A percentile compares a stretch with the other conserved stretches of the same genome.
phyloP scores from a whole-genome alignment of 2,797 vertebrate species.

The Austrolebias charrua region DNA sequence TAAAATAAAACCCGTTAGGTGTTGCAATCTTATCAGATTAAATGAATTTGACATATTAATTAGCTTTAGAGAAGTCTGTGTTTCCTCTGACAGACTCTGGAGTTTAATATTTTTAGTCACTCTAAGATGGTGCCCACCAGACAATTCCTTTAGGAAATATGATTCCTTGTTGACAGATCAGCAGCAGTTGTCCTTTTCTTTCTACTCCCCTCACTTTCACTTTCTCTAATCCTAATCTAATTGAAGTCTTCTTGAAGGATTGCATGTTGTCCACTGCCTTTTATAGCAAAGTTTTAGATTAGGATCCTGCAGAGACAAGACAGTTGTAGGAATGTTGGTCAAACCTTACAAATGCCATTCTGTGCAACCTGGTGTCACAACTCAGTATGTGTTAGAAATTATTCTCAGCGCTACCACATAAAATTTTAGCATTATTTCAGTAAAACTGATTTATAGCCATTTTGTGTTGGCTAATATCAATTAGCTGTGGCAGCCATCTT shows the following conservation, averaged over 20 bases:
- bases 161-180: slow-evolving; percentile 32
- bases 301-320: too few species aligned
- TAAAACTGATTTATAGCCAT: too few species aligned
- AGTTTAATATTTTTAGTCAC: neutral
- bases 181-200: slow-evolving; percentile 8
- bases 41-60: slow-evolving; percentile 18
- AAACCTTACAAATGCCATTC: too few species aligned
- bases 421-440: too few species aligned
- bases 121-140: neutral
- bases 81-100: neutral
- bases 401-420: too few species aligned
- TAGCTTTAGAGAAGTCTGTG: neutral
- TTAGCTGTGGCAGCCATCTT: too few species aligned
- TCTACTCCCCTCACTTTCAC: neutral
- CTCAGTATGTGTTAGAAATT: too few species aligned
- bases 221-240: slow-evolving; percentile 80
- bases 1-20: neutral
- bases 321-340: too few species aligned
- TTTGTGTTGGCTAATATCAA: too few species aligned
- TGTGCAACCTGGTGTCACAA: too few species aligned
- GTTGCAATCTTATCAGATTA: slow-evolving; percentile 7
- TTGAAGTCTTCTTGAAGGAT: slow-evolving; percentile 65
- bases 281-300: too few species aligned
- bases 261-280: too few species aligned
- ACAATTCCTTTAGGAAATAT: slow-evolving; percentile 17